Conservation (phyloP, 1,140 invertebrate species). For the Yoshiicerus persimilis region DNA sequence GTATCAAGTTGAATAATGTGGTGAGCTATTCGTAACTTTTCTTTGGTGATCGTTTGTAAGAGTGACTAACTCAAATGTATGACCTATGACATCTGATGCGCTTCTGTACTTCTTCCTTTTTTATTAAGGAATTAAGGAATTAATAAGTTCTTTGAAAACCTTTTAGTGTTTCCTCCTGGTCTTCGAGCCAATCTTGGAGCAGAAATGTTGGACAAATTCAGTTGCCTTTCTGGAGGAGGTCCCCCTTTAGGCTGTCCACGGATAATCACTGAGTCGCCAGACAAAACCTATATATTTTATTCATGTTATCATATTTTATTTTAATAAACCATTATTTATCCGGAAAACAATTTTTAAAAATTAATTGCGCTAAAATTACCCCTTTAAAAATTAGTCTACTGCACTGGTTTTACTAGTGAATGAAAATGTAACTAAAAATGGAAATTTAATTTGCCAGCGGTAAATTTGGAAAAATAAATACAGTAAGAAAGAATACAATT, state of each 20-base stretch:
- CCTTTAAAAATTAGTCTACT: too few species aligned
- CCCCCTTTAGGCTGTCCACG: constrained; percentile 73
- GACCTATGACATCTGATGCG: too few species aligned
- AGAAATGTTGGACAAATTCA: constrained; percentile 84
- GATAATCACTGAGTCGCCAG: constrained; percentile 86
- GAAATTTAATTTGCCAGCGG: background rate
- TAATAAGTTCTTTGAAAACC: too few species aligned
- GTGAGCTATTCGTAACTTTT: too few species aligned
- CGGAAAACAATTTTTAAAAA: background rate
- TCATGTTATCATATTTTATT: background rate
- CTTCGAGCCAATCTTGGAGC: constrained; percentile 86
- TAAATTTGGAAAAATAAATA: too few species aligned
- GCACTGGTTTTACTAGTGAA: too few species aligned
- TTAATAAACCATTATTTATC: background rate
- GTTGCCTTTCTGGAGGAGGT: constrained; percentile 86
- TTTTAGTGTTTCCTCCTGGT: background rate
- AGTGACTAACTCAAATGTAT: too few species aligned
- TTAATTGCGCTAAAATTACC: background rate
- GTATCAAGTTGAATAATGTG: too few species aligned
- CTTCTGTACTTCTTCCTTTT: too few species aligned
- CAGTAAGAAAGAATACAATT: too few species aligned
- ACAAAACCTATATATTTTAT: constrained; percentile 68
- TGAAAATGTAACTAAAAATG: too few species aligned
- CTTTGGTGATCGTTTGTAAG: background rate
- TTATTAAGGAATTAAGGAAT: too few species aligned